A percentile compares a stretch with the other conserved stretches of the same genome.
Evolutionary conservation across 2,113 vertebrate species (phyloP).

Genomic region (Mus spicilegus): DNA sequence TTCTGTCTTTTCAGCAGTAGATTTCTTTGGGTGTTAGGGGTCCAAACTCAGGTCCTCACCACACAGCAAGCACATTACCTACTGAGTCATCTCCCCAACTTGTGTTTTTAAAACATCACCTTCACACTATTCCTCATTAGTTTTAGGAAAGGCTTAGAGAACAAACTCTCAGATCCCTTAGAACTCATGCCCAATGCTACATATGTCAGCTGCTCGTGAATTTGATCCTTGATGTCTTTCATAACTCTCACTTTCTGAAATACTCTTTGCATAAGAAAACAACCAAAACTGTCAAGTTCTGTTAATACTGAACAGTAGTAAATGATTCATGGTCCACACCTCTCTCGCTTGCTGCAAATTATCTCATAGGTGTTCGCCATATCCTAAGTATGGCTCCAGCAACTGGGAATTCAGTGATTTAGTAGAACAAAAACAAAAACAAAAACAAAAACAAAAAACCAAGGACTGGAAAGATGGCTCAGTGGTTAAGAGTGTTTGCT

Average conservation of each 20-base stretch:
- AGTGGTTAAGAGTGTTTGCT: neutral
- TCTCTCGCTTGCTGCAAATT: neutral
- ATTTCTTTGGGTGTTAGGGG: neutral
- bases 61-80: neutral
- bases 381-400: neutral
- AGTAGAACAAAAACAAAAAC: neutral
- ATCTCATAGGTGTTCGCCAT: neutral
- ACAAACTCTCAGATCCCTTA: neutral
- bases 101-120: neutral
- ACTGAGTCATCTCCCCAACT: no score
- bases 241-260: neutral
- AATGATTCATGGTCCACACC: neutral
- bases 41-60: neutral
- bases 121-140: neutral
- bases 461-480: neutral
- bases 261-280: neutral
- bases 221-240: neutral
- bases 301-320: neutral
- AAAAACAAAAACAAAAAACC: neutral
- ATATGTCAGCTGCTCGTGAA: accelerated
- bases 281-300: neutral
- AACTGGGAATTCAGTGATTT: neutral
- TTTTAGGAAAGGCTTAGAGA: neutral
- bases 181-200: neutral
- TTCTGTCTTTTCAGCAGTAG: neutral